These are phyloP conservation scores for Catharus minimus DNA, from an alignment of 2,113 vertebrate genomes.

Conservation along the genomic window DNA sequence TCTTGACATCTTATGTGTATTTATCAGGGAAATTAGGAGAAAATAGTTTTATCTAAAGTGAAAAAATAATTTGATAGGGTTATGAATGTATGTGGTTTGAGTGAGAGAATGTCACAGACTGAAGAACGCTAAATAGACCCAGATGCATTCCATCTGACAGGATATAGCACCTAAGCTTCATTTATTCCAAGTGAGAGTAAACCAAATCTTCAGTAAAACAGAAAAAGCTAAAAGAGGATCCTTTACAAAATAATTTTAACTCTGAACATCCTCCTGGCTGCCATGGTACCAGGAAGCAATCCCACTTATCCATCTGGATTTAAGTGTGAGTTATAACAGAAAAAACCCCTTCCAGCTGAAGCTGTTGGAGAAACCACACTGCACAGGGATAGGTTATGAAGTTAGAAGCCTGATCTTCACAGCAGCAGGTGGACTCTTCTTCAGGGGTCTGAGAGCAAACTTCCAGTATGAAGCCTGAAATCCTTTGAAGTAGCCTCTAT, in stretches of 20 bases:
- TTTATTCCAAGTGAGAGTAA: neutral
- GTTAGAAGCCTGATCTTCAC: neutral
- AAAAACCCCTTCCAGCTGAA: neutral
- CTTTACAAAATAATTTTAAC: neutral
- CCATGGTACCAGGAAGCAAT: neutral
- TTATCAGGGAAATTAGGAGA: neutral
- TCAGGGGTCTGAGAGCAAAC: neutral
- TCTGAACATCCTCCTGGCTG: neutral
- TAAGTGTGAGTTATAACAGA: neutral
- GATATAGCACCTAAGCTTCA: neutral
- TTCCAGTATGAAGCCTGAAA: neutral
- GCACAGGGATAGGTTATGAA: neutral
- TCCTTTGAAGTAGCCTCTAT: neutral
- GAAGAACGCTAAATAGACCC: neutral
- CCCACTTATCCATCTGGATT: neutral
- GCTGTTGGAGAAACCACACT: neutral
- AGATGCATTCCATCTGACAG: neutral
- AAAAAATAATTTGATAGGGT: neutral
- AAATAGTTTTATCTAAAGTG: neutral
- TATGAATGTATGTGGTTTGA: neutral
- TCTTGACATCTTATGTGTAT: neutral
- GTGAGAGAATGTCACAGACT: neutral
- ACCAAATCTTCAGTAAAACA: neutral
- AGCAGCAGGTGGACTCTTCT: neutral
- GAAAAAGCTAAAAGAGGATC: neutral